These are phyloP conservation scores for Todiramphus chloris DNA, from an alignment of 2,113 vertebrate species.

Conservation along the genomic window DNA sequence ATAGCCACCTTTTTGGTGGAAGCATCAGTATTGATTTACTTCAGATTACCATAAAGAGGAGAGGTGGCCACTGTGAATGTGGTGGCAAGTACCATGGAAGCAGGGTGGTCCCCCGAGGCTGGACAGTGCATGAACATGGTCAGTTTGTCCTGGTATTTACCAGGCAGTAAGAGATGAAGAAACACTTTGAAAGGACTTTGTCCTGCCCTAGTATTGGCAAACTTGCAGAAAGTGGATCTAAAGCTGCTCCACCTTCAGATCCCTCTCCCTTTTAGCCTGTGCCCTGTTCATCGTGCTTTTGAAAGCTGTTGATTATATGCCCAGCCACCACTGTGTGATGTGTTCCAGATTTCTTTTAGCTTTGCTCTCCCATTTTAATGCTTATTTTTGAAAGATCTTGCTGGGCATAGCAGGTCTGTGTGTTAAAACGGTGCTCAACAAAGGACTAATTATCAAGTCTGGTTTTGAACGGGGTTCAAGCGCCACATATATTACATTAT, in stretches of 20 bases:
- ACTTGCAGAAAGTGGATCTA: background rate
- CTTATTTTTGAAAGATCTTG: background rate
- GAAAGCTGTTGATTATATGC: background rate
- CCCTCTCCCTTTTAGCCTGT: background rate
- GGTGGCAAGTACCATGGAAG: background rate
- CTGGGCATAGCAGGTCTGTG: background rate
- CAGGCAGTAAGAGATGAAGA: background rate
- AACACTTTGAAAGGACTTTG: background rate
- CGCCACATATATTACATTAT: background rate
- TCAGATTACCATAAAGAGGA: background rate
- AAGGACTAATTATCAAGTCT: background rate
- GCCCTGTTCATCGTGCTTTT: accelerated
- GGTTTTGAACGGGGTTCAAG: background rate
- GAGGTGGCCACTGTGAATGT: background rate
- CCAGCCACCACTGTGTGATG: background rate
- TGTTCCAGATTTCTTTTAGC: background rate
- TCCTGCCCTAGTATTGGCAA: background rate
- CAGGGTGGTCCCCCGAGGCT: background rate
- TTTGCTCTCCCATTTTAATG: background rate
- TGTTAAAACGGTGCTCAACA: background rate
- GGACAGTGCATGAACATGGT: accelerated
- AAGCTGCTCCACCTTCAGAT: background rate
- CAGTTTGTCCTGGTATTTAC: background rate
- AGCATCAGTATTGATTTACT: background rate
- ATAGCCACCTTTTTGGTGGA: background rate